A percentile compares a stretch with the other conserved stretches of the same genome.
These are phyloP conservation scores for Cuniculus paca DNA, from an alignment of 2,797 vertebrate genomes.

Conservation along the genomic window DNA sequence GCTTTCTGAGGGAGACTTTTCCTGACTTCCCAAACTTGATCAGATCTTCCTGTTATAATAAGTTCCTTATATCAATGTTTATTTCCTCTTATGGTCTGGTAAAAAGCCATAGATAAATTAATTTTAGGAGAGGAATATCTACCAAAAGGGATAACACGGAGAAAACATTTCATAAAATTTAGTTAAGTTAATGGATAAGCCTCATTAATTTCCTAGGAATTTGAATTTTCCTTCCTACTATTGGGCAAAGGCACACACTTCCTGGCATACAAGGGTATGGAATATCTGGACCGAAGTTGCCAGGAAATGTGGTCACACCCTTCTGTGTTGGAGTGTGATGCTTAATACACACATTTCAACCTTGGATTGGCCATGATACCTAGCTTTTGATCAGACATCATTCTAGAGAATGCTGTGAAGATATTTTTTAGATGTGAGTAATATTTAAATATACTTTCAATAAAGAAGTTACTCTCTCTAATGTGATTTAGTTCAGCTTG, in stretches of 20 bases:
- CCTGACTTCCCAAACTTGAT: not conserved
- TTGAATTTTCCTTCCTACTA: not conserved
- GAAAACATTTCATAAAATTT: not conserved
- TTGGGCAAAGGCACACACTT: not conserved
- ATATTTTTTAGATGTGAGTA: not conserved
- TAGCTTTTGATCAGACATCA: not conserved
- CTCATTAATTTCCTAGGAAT: not conserved
- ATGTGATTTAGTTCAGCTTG: not conserved
- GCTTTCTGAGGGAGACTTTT: not conserved
- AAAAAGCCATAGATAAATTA: not conserved
- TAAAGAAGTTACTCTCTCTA: not conserved
- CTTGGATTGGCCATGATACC: not conserved
- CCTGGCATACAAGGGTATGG: not conserved
- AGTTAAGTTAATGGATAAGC: not conserved
- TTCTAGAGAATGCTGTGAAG: not conserved
- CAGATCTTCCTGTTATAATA: not conserved
- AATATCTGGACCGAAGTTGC: not conserved
- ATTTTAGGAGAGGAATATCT: conserved; percentile 7
- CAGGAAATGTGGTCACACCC: not conserved
- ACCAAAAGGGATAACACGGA: not conserved
- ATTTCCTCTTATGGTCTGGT: not conserved
- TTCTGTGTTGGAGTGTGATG: not conserved
- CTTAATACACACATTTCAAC: not conserved
- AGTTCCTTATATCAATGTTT: not conserved
- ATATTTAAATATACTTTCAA: not conserved